A percentile compares a stretch with the other conserved stretches of the same genome.
These are phyloP conservation scores for Drosophila ustulata DNA, from an alignment of 2,888 invertebrate species.

Conservation along the genomic window DNA sequence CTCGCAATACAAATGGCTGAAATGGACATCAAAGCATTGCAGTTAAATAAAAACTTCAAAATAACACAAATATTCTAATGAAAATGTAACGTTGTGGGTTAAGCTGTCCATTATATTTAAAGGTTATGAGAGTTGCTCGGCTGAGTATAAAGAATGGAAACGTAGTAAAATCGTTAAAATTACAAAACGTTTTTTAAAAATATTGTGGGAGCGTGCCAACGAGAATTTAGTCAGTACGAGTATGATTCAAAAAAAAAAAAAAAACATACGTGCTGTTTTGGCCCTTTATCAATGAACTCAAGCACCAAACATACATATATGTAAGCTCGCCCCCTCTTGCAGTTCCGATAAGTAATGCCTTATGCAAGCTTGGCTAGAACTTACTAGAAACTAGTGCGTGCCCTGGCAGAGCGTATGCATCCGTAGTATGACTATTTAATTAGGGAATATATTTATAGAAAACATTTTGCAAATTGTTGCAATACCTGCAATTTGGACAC, in stretches of 20 bases:
- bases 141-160: too few relatives aligned
- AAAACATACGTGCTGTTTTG: constrained; percentile 22
- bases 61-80: too few relatives aligned
- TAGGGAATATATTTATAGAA: constrained; percentile 25
- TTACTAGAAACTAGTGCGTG: constrained; percentile 47
- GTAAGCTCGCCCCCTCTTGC: neutral
- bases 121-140: too few relatives aligned
- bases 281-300: constrained; percentile 8
- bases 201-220: neutral
- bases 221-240: neutral
- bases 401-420: constrained; percentile 32
- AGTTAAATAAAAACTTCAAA: too few relatives aligned
- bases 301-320: neutral
- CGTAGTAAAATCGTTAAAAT: neutral
- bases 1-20: too few relatives aligned
- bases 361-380: constrained; percentile 27
- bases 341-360: constrained; percentile 33
- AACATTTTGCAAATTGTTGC: constrained; percentile 38
- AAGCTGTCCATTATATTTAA: too few relatives aligned
- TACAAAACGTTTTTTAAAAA: neutral
- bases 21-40: too few relatives aligned
- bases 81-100: too few relatives aligned
- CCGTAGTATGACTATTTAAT: constrained; percentile 28
- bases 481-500: constrained; percentile 10
- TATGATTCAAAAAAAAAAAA: neutral